A percentile compares a stretch with the other conserved stretches of the same genome.
phyloP scores from a whole-genome alignment of 2,888 invertebrate species.

The Abrostola triplasia region DNA sequence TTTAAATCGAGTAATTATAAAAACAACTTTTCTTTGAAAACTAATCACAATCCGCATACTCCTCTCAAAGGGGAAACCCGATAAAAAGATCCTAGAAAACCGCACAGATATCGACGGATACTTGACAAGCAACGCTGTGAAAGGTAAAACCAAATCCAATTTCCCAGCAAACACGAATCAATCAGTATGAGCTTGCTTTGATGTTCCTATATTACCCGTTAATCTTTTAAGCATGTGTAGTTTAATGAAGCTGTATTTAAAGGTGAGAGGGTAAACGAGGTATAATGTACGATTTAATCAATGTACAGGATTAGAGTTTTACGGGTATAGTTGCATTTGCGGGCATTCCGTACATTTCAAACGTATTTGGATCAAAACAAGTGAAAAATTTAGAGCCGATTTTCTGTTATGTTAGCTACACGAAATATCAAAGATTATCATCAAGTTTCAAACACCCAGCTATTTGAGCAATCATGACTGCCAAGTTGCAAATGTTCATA shows the following conservation, averaged over 20 bases:
- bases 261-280: not conserved
- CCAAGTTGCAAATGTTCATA: too few relatives aligned
- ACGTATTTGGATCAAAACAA: too few relatives aligned
- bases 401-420: too few relatives aligned
- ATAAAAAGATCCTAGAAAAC: slow-evolving; percentile 10
- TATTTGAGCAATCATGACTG: too few relatives aligned
- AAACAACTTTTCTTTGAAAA: not conserved
- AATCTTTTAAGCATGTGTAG: slow-evolving; percentile 9
- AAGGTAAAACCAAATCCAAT: slow-evolving; percentile 17
- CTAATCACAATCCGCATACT: not conserved
- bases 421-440: too few relatives aligned
- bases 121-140: slow-evolving; percentile 11
- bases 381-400: too few relatives aligned
- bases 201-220: slow-evolving; percentile 9
- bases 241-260: slow-evolving; percentile 7
- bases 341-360: too few relatives aligned
- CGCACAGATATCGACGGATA: slow-evolving; percentile 7
- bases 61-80: slow-evolving; percentile 4
- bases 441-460: too few relatives aligned
- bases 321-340: not conserved
- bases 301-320: not conserved
- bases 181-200: slow-evolving; percentile 17
- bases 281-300: slow-evolving; percentile 3
- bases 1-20: too few relatives aligned
- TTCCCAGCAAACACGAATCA: slow-evolving; percentile 12